Evolutionary conservation across 2,888 invertebrate genomes (phyloP).

Genomic region (Protonemura montana): DNA sequence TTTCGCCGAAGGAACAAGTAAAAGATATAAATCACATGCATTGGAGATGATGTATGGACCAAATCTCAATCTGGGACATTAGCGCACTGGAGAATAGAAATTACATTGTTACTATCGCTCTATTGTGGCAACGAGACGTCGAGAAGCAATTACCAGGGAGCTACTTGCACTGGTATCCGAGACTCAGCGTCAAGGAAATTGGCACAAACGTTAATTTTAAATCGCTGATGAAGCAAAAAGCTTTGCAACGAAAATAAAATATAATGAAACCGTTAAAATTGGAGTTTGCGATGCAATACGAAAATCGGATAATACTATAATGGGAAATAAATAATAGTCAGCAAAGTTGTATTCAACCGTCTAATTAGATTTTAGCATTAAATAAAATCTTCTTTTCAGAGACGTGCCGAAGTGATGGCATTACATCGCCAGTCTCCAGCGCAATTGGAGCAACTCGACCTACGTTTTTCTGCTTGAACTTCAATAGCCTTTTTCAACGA

Average conservation of each 20-base stretch:
- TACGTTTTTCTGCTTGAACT: not conserved
- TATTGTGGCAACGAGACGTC: not conserved
- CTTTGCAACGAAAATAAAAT: not conserved
- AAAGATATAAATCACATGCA: not conserved
- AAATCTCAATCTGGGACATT: not conserved
- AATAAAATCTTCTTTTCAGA: not conserved
- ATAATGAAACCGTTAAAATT: not conserved
- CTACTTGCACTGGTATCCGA: not conserved
- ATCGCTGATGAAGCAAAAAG: not conserved
- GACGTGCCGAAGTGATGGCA: not conserved
- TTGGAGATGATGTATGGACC: conserved; percentile 1
- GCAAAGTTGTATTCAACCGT: not conserved
- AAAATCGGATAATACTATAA: not conserved
- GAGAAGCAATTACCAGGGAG: not conserved
- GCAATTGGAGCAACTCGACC: not conserved
- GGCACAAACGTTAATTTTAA: conserved; percentile 12
- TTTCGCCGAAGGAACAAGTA: not conserved
- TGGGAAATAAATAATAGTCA: not conserved
- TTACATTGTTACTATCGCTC: not conserved
- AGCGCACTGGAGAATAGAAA: not conserved
- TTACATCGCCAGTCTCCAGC: not conserved
- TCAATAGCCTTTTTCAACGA: not conserved
- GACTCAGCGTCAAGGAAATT: not conserved
- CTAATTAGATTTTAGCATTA: conserved; percentile 7
- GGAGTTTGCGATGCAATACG: not conserved